Evolutionary conservation across 2,888 invertebrate genomes (phyloP), one percentile per base, ranked within the genome.

Genomic region (Hypomecis atomaria): DNA sequence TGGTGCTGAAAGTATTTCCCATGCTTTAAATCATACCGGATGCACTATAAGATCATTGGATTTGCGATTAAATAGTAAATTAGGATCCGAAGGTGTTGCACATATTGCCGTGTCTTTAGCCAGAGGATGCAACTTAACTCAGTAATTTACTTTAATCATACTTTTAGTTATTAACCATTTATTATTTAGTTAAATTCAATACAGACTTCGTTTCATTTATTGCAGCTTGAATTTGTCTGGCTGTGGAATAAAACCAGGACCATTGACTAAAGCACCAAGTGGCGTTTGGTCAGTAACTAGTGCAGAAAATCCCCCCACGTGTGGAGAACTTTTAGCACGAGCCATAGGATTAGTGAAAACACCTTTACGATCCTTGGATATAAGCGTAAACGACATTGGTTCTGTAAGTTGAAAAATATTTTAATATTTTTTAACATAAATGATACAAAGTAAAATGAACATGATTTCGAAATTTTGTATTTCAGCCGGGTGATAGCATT

Each of bases 201-300:
- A 38, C 38, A 43, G 10, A 43, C 43, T 9, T 50, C 13, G 11
- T 37, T 34, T 10, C 5, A 6, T 38, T 10, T 36, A 23, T 82
- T 82, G n/a, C 66, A 93, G 93, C 36, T 76, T 93, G 60, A 93
- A 92, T 69, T 85, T 93, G 71, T 93, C 93, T 10, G 92, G 91
- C 5, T 93, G 93, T 78, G 92, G 93, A 13, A 92, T 93, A 59
- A 88, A 81, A 57, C 82, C 90, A 23, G 85, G 82, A 23, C 87
- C 89, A 6, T 75, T 93, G 63, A 61, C 77, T 38, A 91, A 87
- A 66, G 82, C 92, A 53, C 92, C 90, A 42, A 81, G 88, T 63
- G 92, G 90, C n/a, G 91, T 92, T n/a, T 93, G 92, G 92, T 91
- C 92, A 6, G 81, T 88, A 9, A 90, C 87, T 5, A 90, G 84